Base-by-base conservation (phyloP, 2,888 invertebrate genomes). In the Loripinus fragilis region DNA sequence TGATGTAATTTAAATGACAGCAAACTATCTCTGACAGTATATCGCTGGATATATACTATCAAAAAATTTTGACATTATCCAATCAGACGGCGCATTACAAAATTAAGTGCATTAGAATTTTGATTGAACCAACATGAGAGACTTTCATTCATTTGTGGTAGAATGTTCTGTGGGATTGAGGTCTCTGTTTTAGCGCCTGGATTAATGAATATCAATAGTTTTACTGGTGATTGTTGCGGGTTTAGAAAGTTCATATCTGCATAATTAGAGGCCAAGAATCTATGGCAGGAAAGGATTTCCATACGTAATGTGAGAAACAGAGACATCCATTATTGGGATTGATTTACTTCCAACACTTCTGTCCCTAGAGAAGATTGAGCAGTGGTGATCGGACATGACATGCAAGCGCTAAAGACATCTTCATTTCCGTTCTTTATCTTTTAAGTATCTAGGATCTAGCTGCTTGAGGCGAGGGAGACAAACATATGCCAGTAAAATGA, bases 221-320 rank as follows among this genome's bases (percentile, higher is more conserved):
- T 60, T 30, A 30, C 28, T 25, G 10, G 60, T 33, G 30, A 60
- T 60, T 60, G 30, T 60, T 30, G 33, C 7, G 60, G 60, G 7
- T 60, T 60, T 10, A 10, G 33, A 10, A 60, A 60, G 60, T 60
- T 60, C 60, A 33, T 60, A 60, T 60, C n/a, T 60, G 60, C 60
- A 60, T 60, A 60, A 30, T 60, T 52, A 52, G 20, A 25, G 52
- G 25, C 52, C 15, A 15, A 20, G 48, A n/a, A 20, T 33, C 33
- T 33, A 12, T 17, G 10, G 60, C 33, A 3, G 33, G 25, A 3
- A 20, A 60, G 60, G 33, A 60, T 60, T 33, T 60, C 33, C 60
- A 60, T 60, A 23, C 60, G 20, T 33, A 60, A 60, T 60, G 60
- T 20, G 60, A 60, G 60, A 60, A 60, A 60, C 60, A 60, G 30